Evolutionary conservation across 2,113 vertebrate species (phyloP).

Genomic region (Neolamprologus sp.): DNA sequence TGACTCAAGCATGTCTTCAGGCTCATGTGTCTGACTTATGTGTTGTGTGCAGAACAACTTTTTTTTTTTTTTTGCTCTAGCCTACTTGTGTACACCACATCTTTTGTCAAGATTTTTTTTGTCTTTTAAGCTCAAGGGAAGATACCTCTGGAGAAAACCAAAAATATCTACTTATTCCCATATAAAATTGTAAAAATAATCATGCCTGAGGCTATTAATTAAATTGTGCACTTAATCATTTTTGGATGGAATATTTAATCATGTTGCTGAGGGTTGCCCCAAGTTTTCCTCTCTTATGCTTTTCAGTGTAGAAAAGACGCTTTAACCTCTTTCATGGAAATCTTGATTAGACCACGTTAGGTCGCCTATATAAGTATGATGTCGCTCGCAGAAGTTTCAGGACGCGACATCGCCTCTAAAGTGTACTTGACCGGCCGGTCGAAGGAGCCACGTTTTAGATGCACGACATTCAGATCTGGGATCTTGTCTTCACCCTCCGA

Average conservation of each 20-base stretch:
- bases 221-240: constrained; percentile 48
- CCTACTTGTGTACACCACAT: constrained; percentile 6
- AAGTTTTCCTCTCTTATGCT: constrained; percentile 10
- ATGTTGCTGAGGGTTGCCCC: constrained; percentile 19
- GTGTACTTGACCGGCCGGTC: not conserved
- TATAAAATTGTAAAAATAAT: constrained; percentile 44
- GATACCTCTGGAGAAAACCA: constrained; percentile 32
- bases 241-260: constrained; percentile 50
- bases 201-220: constrained; percentile 43
- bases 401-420: not conserved
- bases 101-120: not conserved
- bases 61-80: not conserved
- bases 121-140: constrained; percentile 13
- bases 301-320: not conserved
- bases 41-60: not conserved
- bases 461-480: not conserved
- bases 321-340: not conserved
- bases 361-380: not conserved
- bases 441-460: not conserved
- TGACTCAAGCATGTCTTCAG: not conserved
- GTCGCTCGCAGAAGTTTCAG: not conserved
- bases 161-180: constrained; percentile 37
- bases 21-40: not conserved
- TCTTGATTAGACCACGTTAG: not conserved
- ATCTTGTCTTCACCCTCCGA: not conserved